Evolutionary conservation across 2,797 vertebrate species (phyloP), one percentile per base, ranked within the genome.

Genomic region (Odontamblyopus lacepedii): DNA sequence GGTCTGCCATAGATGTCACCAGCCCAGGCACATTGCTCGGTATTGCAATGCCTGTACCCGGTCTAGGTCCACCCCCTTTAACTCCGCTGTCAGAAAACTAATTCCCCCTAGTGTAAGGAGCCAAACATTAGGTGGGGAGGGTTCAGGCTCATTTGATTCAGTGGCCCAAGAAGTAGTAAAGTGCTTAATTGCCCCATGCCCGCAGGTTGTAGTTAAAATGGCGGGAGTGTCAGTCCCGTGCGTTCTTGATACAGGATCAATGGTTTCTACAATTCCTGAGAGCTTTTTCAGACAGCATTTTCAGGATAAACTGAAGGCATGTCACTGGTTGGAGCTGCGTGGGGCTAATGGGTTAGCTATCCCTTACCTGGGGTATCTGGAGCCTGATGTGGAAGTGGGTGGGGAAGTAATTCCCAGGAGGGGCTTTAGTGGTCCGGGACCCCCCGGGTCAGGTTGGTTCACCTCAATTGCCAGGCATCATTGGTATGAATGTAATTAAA

Each of bases 401-500:
- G 57, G 57, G 57, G 16, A 15, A 30, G 11, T 60, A 13, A 60
- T 60, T 27, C 18, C 57, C 11, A 15, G 57, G 26, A 15, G 57
- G 15, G 59, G 12, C 27, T 12, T 61, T 61, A 30, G 59, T 61
- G 2, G 59, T 30, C 5, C 6, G 12, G 15, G 27, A 30, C 59
- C 59, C 27, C 5, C 13, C 4, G n/a, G 57, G 27, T 15, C 27
- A 61, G 27, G 59, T 32, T 13, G 6, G 59, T 61, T 61, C 29
- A 16, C 29, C 59, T 2, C 27, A 29, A 32, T 4, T 61, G 27
- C 59, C 59, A 15, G 59, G 59, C 13, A 61, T 61, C 11, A 32
- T 61, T 61, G 59, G 15, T 16, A 61, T 61, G 59, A 61, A 61
- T 61, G 59, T 61, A 4, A 61, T 61, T 1, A 61, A 30, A 32